phyloP scores from a whole-genome alignment of 23 tunicate species.

The Oikopleura dioica region DNA sequence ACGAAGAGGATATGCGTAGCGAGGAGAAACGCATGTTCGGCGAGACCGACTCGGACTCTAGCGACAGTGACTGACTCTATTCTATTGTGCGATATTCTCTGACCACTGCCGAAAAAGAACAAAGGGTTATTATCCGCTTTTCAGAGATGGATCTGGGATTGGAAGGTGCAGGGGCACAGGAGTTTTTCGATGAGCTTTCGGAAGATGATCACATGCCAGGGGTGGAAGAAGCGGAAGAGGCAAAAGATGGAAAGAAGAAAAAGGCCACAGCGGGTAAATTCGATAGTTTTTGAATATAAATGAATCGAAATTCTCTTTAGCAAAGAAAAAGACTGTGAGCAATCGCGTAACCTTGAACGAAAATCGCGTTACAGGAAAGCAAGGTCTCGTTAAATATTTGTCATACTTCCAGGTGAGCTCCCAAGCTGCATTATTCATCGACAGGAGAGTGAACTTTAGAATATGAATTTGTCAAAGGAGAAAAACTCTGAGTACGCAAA shows the following conservation, averaged over 20 bases:
- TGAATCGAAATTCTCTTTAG: too few species aligned
- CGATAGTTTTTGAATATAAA: too few species aligned
- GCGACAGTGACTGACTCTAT: too few species aligned
- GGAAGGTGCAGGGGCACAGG: not conserved
- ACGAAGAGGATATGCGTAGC: not conserved
- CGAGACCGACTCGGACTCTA: too few species aligned
- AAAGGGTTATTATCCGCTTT: not conserved
- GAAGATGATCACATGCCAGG: constrained; percentile 1
- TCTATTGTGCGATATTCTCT: not conserved
- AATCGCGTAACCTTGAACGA: not conserved
- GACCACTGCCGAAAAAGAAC: not conserved
- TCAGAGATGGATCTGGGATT: not conserved
- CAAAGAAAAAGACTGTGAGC: not conserved
- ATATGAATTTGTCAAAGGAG: not conserved
- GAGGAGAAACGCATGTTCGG: too few species aligned
- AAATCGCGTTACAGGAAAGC: not conserved
- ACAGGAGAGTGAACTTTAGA: too few species aligned
- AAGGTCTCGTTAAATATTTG: constrained; percentile 9
- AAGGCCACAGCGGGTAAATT: not conserved
- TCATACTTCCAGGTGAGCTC: not conserved
- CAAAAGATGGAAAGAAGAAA: not conserved
- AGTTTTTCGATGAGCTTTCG: not conserved
- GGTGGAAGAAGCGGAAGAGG: not conserved
- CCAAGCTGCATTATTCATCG: not conserved
- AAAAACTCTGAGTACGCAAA: constrained; percentile 5